Evolutionary conservation across 2,113 vertebrate species (phyloP), one percentile per base, ranked within the genome.

Genomic region (Halichoerus grypus): DNA sequence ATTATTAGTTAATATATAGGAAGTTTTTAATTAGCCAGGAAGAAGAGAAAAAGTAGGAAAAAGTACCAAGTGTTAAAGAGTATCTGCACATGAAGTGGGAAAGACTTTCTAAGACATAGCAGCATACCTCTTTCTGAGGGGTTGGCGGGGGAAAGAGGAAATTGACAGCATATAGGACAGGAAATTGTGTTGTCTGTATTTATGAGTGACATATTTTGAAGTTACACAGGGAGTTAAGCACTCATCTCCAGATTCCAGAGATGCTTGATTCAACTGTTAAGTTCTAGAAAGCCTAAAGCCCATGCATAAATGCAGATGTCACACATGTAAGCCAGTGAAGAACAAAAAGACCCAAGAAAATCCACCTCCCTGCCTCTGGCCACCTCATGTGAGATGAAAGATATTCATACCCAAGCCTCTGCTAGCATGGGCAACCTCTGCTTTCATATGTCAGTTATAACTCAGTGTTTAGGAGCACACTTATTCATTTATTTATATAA

Each of bases 191-290:
- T 55, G 8, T 59, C 28, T 79, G 3, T n/a, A 39, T 65, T 91
- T 77, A 91, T 49, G 5, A 74, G 4, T 87, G 63, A 81, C 21
- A 81, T 80, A 74, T 31, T 96, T 91, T 85, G n/a, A 91, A 80
- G n/a, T 90, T 53, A 67, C 12, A 4, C 57, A 57, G 19, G 81
- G n/a, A 81, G 74, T 46, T 76, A 88, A 81, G 55, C 55, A 81
- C 28, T 87, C 26, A 65, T 26, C 11, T 92, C 53, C 42, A 19
- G 39, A 69, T 77, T 77, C 84, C 22, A 57, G 51, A 89, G 46
- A 81, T 81, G 63, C 2, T 59, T 26, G 63, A 81, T 81, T 81
- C 63, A 86, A 26, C 8, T 46, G 1, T 63, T 63, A 90, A 63
- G 8, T 80, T 72, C 55, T 33, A 74, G 16, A 57, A 91, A 81